Base-by-base conservation (phyloP, 2,797 vertebrate species). In the Hemitrygon akajei region DNA sequence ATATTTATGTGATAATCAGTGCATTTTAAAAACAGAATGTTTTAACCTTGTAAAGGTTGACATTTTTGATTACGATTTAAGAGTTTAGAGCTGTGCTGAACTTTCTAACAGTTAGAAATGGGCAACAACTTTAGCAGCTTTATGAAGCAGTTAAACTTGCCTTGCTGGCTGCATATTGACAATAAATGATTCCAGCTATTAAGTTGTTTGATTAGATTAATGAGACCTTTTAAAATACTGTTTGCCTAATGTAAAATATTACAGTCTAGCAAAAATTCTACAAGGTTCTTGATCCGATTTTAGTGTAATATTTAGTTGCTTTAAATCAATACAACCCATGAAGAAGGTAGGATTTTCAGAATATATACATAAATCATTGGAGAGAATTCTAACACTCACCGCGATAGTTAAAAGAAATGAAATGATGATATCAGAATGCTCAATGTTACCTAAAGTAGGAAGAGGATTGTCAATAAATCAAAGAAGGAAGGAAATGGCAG, bases 361-460 rank as follows among this genome's bases (percentile, higher is more conserved):
- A 66, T 89, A 58, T 66, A n/a, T 66, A 34, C 86, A 89, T 89
- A 66, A 89, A 89, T 89, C 86, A 87, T n/a, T 66, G 18, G 60
- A 66, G n/a, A 66, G 30, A 16, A 66, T 34, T 89, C 58, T n/a
- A 66, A 20, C 86, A 9, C 16, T 89, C 27, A 87, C 22, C 63
- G 27, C n/a, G 58, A 66, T 89, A 66, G 86, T 89, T 89, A 66
- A 66, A 89, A 89, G 60, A 34, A 89, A 66, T 25, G 6, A 18
- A 34, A 20, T 60, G 14, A 87, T 87, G 87, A 87, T 66, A 89
- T 66, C 60, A 89, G 3, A 58, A 30, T 3, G 4, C 30, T 86
- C 56, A 86, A n/a, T 66, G 30, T 20, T 66, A 87, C 86, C 86
- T 89, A 16, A 89, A 89, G 30, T 66, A n/a, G n/a, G 84, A 63